Conservation (phyloP, 2,797 vertebrate species). For the Gorsachius magnificus region DNA sequence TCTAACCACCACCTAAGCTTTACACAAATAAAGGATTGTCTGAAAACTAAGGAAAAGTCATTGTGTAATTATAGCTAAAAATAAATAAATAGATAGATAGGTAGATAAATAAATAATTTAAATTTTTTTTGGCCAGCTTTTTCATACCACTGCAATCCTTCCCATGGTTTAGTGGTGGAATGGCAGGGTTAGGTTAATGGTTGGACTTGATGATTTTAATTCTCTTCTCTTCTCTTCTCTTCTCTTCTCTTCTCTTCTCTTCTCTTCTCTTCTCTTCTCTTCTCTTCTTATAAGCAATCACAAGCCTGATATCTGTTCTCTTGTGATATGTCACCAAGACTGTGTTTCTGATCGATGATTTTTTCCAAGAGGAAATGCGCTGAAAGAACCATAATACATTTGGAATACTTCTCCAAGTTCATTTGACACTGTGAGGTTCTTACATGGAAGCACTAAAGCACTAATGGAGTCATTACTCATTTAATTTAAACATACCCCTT, state of each 20-base stretch:
- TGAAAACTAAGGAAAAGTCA: not conserved
- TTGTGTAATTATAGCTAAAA: not conserved
- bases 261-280: no score
- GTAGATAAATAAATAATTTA: no score
- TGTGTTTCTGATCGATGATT: not conserved
- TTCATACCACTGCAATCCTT: not conserved
- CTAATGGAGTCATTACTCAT: not conserved
- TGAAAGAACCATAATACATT: not conserved
- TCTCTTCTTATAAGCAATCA: not conserved
- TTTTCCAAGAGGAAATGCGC: not conserved
- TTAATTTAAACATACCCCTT: not conserved
- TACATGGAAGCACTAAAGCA: not conserved
- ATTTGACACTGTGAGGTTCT: not conserved
- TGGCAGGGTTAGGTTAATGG: no score
- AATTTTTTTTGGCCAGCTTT: not conserved
- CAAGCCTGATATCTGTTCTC: not conserved
- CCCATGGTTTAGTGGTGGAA: no score
- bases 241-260: no score
- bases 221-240: no score
- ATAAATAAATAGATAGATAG: no score
- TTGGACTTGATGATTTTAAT: no score
- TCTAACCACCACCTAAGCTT: not conserved
- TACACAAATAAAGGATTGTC: not conserved
- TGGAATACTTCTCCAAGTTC: not conserved
- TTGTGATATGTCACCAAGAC: not conserved